Evolutionary conservation across 2,888 invertebrate species (phyloP).

Genomic region (Agonopterix subpropinquella): DNA sequence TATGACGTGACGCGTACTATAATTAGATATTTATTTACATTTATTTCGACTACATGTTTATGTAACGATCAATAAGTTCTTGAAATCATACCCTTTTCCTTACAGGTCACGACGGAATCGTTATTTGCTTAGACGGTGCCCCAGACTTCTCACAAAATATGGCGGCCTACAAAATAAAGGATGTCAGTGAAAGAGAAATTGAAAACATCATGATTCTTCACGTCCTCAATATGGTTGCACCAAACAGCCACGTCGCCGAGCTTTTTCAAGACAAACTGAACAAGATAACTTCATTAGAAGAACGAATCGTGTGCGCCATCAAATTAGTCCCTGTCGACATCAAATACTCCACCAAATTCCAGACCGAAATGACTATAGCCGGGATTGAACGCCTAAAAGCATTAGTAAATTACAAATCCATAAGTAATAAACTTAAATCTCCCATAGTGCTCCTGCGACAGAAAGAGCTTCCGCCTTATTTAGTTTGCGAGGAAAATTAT

Average conservation of each 20-base stretch:
- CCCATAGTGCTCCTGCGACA: constrained; percentile 1
- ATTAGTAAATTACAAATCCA: no score
- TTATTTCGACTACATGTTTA: no score
- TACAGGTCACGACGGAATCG: constrained; percentile 71
- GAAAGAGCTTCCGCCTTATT: neutral
- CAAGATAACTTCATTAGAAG: constrained; percentile 72
- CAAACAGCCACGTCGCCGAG: constrained; percentile 42
- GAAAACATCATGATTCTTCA: constrained; percentile 76
- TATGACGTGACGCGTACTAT: no score
- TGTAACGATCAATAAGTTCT: neutral
- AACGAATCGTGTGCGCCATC: constrained; percentile 71
- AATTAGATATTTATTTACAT: no score
- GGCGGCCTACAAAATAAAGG: constrained; percentile 57
- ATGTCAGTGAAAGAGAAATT: constrained; percentile 57
- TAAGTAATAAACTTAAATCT: neutral
- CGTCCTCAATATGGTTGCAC: constrained; percentile 65
- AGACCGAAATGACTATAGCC: constrained; percentile 26
- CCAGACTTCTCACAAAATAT: constrained; percentile 80
- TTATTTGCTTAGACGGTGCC: constrained; percentile 88
- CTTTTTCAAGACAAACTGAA: constrained; percentile 55
- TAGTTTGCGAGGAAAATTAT: neutral
- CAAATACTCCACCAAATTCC: constrained; percentile 43
- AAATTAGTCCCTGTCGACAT: constrained; percentile 48
- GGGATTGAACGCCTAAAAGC: constrained; percentile 70
- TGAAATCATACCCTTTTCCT: constrained; percentile 1